Percentiles rank a stretch among this genome's conserved stretches.
phyloP scores from a whole-genome alignment of 2,113 vertebrate species.

The Clupea harengus region DNA sequence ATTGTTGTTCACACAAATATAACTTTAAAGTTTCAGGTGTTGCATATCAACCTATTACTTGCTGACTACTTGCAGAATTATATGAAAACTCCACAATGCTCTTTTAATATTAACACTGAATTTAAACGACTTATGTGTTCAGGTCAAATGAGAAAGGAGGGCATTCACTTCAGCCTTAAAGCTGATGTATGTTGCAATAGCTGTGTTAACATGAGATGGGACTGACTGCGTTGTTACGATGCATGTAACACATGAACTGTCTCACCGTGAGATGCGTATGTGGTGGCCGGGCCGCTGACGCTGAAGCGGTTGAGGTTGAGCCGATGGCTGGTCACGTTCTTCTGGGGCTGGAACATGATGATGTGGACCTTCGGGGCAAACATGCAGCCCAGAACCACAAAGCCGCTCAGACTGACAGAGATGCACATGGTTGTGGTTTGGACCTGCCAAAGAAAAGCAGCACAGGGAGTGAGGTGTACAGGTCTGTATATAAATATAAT shows the following conservation, averaged over 20 bases:
- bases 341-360: conserved; percentile 97
- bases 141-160: not conserved
- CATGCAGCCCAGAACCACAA: conserved; percentile 95
- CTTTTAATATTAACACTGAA: too few species aligned
- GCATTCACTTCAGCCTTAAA: not conserved
- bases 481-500: too few species aligned
- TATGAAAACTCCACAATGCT: too few species aligned
- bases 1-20: too few species aligned
- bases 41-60: too few species aligned
- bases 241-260: conserved; percentile 35
- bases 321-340: conserved; percentile 95
- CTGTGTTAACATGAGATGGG: not conserved
- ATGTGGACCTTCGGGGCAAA: conserved; percentile 98
- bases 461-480: not conserved
- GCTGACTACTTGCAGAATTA: too few species aligned
- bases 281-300: conserved; percentile 88
- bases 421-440: conserved; percentile 99
- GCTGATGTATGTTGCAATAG: too few species aligned
- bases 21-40: too few species aligned
- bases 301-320: conserved; percentile 96
- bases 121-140: too few species aligned
- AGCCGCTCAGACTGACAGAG: conserved; percentile 96
- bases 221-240: not conserved
- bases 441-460: conserved; percentile 74
- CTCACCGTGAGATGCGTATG: conserved; percentile 89